These are phyloP conservation scores for Hirtodrosophila alboralis DNA, from an alignment of 2,888 invertebrate genomes.

Conservation along the genomic window DNA sequence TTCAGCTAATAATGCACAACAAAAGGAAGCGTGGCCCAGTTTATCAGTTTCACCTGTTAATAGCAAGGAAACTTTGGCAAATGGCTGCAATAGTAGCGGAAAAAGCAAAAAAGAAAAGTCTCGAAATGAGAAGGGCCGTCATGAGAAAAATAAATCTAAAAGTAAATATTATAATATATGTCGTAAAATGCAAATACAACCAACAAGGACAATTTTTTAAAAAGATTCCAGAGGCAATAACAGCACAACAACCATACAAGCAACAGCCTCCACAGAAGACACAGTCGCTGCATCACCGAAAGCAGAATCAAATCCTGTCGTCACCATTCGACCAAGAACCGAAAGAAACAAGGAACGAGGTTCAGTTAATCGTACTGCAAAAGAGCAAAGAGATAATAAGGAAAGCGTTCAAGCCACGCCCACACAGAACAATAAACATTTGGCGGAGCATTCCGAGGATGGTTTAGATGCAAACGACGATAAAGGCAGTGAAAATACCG, in stretches of 20 bases:
- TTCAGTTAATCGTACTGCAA: constrained; percentile 79
- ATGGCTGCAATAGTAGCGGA: constrained; percentile 47
- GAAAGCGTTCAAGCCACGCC: constrained; percentile 36
- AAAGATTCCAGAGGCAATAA: constrained; percentile 56
- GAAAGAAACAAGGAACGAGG: constrained; percentile 84
- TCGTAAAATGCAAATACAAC: constrained; percentile 54
- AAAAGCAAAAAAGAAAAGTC: constrained; percentile 77
- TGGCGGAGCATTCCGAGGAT: constrained; percentile 45
- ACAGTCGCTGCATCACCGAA: constrained; percentile 39
- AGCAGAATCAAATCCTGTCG: constrained; percentile 80
- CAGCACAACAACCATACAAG: constrained; percentile 32
- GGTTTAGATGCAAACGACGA: constrained; percentile 8
- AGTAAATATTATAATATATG: too few relatives aligned
- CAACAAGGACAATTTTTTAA: constrained; percentile 71
- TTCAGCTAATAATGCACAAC: constrained; percentile 60
- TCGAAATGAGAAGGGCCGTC: constrained; percentile 85
- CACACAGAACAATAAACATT: constrained; percentile 15
- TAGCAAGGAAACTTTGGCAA: constrained; percentile 71
- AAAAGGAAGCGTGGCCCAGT: constrained; percentile 91
- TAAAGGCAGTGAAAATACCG: constrained; percentile 21
- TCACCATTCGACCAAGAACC: constrained; percentile 68
- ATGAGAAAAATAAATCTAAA: constrained; percentile 84
- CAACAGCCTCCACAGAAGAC: constrained; percentile 50
- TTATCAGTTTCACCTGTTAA: constrained; percentile 86
- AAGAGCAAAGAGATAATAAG: constrained; percentile 29